A percentile compares a stretch with the other conserved stretches of the same genome.
Evolutionary conservation across 2,113 vertebrate species (phyloP).

Genomic region (Balaeniceps rex): DNA sequence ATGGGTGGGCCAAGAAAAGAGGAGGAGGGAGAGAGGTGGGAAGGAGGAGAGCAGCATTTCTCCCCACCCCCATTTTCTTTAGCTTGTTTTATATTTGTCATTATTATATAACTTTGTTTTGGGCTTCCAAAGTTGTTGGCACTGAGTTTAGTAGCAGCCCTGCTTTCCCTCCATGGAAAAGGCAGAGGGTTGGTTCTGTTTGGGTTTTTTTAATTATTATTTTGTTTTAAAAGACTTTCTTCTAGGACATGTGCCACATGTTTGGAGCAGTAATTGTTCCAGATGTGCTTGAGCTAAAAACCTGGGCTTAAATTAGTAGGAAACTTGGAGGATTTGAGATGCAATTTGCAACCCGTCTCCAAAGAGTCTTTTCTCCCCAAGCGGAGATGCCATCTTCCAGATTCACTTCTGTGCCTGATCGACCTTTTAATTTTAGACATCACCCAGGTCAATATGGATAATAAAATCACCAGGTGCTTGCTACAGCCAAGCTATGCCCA

Average conservation of each 20-base stretch:
- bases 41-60: background rate
- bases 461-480: background rate
- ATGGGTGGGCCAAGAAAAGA: background rate
- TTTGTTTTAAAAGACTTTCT: background rate
- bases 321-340: background rate
- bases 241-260: background rate
- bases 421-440: background rate
- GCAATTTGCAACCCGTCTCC: background rate
- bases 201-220: background rate
- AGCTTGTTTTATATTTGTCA: constrained; percentile 6
- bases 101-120: background rate
- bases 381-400: background rate
- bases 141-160: background rate
- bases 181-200: background rate
- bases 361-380: background rate
- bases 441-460: background rate
- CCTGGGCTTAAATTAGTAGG: background rate
- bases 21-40: background rate
- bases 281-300: constrained; percentile 8
- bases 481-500: background rate
- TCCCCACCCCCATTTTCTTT: background rate
- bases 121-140: background rate
- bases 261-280: background rate
- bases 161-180: background rate
- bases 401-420: background rate